Percentiles rank a stretch among this genome's conserved stretches.
phyloP scores from a whole-genome alignment of 2,797 vertebrate genomes.

The Hafferia zeledoni region DNA sequence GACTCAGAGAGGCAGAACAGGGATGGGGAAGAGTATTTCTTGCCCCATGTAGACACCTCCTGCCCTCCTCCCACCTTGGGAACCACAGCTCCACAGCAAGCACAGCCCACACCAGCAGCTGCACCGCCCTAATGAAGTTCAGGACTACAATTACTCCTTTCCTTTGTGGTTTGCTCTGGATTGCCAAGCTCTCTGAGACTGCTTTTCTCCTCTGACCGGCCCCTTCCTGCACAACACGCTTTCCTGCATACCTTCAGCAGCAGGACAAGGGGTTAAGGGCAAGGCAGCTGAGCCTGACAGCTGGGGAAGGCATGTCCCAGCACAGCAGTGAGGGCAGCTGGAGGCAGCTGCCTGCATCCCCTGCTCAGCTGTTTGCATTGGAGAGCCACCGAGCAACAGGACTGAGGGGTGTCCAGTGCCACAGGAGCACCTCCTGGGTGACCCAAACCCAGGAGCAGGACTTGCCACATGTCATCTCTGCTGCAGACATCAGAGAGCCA shows the following conservation, averaged over 20 bases:
- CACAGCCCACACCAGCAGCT: neutral
- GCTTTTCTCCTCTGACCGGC: neutral
- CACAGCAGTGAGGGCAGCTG: constrained; percentile 16
- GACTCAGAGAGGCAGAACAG: neutral
- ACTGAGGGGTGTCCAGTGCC: neutral
- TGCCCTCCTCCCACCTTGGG: neutral
- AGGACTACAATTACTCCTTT: neutral
- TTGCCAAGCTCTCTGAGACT: neutral
- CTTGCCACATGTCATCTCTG: neutral
- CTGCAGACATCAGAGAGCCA: neutral
- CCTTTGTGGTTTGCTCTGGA: neutral
- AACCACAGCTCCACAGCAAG: neutral
- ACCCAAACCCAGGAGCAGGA: neutral
- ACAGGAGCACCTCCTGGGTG: neutral
- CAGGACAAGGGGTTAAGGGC: neutral
- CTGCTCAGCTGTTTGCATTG: neutral
- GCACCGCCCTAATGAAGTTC: rapidly evolving
- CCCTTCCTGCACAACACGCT: constrained; percentile 23
- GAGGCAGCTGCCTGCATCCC: constrained; percentile 4
- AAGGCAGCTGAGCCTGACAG: constrained; percentile 19
- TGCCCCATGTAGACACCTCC: neutral
- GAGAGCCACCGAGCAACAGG: rapidly evolving
- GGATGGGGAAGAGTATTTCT: neutral
- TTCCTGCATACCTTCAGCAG: constrained; percentile 3
- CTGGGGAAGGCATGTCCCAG: neutral